A percentile compares a stretch with the other conserved stretches of the same genome.
phyloP scores from a whole-genome alignment of 2,888 invertebrate genomes.

The Lapara coniferarum region DNA sequence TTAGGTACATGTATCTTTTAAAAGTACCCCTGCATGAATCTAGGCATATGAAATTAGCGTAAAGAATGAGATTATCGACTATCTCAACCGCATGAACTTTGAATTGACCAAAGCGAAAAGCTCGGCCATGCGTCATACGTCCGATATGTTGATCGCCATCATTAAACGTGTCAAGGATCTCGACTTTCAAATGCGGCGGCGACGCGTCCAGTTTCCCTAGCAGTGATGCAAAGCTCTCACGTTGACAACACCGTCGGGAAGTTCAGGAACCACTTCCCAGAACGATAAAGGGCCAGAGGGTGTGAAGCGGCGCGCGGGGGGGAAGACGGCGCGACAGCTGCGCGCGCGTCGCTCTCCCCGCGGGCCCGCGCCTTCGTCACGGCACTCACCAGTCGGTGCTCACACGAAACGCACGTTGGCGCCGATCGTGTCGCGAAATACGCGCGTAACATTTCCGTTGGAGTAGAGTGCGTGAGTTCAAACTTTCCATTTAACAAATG shows the following conservation, averaged over 20 bases:
- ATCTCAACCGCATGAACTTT: slow-evolving; percentile 45
- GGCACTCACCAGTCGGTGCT: slow-evolving; percentile 66
- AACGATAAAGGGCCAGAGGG: slow-evolving; percentile 78
- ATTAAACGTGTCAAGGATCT: slow-evolving; percentile 69
- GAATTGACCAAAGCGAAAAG: slow-evolving; percentile 54
- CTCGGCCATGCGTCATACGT: slow-evolving; percentile 61
- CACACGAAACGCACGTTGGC: slow-evolving; percentile 52
- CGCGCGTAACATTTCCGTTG: slow-evolving; percentile 66
- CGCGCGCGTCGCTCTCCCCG: slow-evolving; percentile 74
- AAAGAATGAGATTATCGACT: slow-evolving; percentile 13
- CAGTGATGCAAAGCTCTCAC: slow-evolving; percentile 50
- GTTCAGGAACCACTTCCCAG: slow-evolving; percentile 83
- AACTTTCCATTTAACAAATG: slow-evolving; percentile 51
- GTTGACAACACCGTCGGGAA: slow-evolving; percentile 76
- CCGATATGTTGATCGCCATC: slow-evolving; percentile 50
- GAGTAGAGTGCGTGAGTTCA: slow-evolving; percentile 58
- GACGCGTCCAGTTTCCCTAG: slow-evolving; percentile 48
- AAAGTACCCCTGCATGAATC: too few relatives aligned
- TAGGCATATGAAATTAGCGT: neutral
- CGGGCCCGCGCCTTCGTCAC: slow-evolving; percentile 61
- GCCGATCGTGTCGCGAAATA: slow-evolving; percentile 44
- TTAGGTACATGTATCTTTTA: neutral
- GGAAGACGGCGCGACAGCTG: slow-evolving; percentile 75
- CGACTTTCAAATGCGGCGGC: slow-evolving; percentile 64
- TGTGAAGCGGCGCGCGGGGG: slow-evolving; percentile 48